Evolutionary conservation across 92 coral and sea anemone species (phyloP), one percentile per base, ranked within the genome.

Genomic region (Ricordea florida): DNA sequence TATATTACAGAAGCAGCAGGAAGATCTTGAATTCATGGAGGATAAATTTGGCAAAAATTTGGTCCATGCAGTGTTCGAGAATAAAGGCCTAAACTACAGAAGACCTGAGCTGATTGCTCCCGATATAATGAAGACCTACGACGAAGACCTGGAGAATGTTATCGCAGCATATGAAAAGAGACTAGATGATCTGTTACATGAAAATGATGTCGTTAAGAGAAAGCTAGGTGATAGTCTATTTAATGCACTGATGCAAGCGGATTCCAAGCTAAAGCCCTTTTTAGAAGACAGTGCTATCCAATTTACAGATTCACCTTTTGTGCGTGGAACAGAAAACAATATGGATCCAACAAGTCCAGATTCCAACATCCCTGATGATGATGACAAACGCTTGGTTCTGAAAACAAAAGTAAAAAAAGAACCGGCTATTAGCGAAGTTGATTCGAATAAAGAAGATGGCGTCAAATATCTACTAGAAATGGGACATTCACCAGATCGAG

Each of bases 81-180:
- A 8, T 25, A 52, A 42, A 5, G 48, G 28, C 28, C 8, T 13
- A 11, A 52, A 29, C 29, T 32, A 31, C 29, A 45, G 15, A 18
- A 21, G 11, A 0, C n/a, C 27, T 22, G 22, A 6, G 22, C 74
- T 87, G 10, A 41, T 44, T 51, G 83, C 83, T 37, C 57, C 64
- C 5, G n/a, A 32, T 30, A 47, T 83, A 6, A 75, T 90, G 82
- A 47, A 38, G 38, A 55, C 41, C 27, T 66, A 77, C 5, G 81
- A 85, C 45, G 87, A 81, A 30, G 85, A 82, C 43, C 92, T 90
- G 11, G 82, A 90, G 48, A 61, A 69, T 31, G 96, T 90, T 3
- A 56, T 90, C 8, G 74, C 80, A 2, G 81, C 79, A 8, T 85
- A 81, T 35, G 92, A 90, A 58, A 82, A 69, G 30, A 57, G 81